Evolutionary conservation across 2,113 vertebrate genomes (phyloP).

Genomic region (Talpa occidentalis): DNA sequence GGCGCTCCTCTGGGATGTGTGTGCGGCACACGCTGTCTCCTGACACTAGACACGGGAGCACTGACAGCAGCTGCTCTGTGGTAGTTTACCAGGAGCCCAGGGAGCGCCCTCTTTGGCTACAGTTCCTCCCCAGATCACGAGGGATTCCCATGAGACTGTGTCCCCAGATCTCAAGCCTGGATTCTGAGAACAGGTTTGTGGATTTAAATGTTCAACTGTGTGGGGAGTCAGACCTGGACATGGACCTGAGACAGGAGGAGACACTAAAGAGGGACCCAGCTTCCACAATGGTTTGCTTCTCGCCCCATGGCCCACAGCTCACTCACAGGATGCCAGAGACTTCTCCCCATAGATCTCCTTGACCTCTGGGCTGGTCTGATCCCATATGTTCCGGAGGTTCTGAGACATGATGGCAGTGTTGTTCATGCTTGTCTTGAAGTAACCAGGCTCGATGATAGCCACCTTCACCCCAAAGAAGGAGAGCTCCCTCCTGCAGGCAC

Average conservation of each 20-base stretch:
- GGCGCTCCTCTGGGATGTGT: neutral
- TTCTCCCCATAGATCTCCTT: conserved; percentile 58
- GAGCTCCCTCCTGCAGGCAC: conserved; percentile 88
- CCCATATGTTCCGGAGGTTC: fast-evolving
- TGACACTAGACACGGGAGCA: neutral
- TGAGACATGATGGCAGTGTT: fast-evolving
- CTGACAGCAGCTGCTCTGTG: neutral
- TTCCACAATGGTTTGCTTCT: neutral
- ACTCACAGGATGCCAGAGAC: conserved; percentile 27
- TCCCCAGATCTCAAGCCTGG: neutral
- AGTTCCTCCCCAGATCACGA: neutral
- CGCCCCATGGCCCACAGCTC: neutral
- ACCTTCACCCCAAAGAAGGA: conserved; percentile 90
- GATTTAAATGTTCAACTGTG: neutral
- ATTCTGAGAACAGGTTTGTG: no score
- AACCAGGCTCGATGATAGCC: conserved; percentile 80
- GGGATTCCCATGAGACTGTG: fast-evolving
- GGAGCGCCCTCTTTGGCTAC: neutral
- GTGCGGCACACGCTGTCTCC: neutral
- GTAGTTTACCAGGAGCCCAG: neutral
- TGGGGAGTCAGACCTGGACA: neutral
- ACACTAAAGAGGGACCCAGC: fast-evolving
- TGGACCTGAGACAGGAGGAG: no score
- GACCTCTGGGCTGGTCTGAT: conserved; percentile 19
- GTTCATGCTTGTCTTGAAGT: neutral